phyloP scores from a whole-genome alignment of 1,140 invertebrate genomes.

The Neuroterus valhalla region DNA sequence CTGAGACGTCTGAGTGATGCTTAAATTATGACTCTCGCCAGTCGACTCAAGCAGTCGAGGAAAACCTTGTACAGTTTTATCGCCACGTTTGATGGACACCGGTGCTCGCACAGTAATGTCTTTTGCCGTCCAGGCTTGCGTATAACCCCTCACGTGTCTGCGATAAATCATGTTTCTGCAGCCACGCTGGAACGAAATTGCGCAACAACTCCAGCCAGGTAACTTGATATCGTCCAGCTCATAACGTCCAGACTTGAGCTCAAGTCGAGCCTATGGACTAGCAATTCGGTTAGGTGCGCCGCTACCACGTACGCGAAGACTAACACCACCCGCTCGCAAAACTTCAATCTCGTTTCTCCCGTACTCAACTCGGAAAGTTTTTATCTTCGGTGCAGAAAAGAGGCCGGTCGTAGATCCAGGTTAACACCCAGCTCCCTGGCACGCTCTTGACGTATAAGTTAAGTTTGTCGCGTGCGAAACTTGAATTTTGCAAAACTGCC shows the following conservation, averaged over 20 bases:
- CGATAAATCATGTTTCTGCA: conserved; percentile 40
- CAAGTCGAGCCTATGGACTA: background rate
- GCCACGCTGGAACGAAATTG: background rate
- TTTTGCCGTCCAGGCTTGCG: conserved; percentile 8
- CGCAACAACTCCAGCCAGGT: conserved; percentile 5
- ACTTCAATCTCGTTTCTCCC: conserved; percentile 14
- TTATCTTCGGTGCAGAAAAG: background rate
- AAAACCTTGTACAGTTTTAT: conserved; percentile 6
- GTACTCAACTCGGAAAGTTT: background rate
- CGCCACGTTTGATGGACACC: background rate
- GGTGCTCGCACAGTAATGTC: background rate
- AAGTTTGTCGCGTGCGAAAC: conserved; percentile 44
- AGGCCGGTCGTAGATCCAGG: background rate
- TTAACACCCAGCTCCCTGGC: background rate
- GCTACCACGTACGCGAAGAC: background rate
- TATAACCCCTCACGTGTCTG: conserved; percentile 37
- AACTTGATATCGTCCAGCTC: conserved; percentile 24
- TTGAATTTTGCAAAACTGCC: conserved; percentile 36
- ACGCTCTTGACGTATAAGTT: conserved; percentile 7
- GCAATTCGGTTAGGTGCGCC: background rate
- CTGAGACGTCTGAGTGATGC: background rate
- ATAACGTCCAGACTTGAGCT: background rate
- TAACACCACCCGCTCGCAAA: background rate
- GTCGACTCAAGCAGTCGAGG: background rate
- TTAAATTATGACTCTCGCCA: conserved; percentile 6